A percentile compares a stretch with the other conserved stretches of the same genome.
Conservation (phyloP, 2,888 invertebrate species). For the Autographa gamma region DNA sequence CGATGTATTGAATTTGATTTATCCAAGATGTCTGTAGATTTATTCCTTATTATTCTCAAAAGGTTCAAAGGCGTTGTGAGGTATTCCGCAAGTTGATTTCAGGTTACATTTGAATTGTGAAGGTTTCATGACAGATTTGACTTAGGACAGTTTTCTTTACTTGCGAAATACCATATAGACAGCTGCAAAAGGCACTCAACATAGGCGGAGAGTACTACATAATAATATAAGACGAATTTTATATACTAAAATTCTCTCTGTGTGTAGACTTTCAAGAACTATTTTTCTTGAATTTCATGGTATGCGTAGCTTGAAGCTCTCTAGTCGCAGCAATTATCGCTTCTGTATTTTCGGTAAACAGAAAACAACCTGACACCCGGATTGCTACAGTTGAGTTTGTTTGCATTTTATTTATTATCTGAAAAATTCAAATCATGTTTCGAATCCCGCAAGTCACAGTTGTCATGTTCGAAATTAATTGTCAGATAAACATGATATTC, state of each 20-base stretch:
- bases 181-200: too few species aligned
- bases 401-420: not conserved
- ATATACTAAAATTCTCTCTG: too few species aligned
- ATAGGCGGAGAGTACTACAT: too few species aligned
- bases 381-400: too few species aligned
- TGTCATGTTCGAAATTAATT: not conserved
- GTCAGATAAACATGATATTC: not conserved
- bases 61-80: slow-evolving; percentile 44
- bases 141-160: not conserved
- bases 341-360: too few species aligned
- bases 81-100: slow-evolving; percentile 51
- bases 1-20: slow-evolving; percentile 61
- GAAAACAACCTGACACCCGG: too few species aligned
- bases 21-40: slow-evolving; percentile 56
- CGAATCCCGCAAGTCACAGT: not conserved
- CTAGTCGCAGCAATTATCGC: too few species aligned
- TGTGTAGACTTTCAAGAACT: too few species aligned
- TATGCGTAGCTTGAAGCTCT: too few species aligned
- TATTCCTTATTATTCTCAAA: slow-evolving; percentile 55
- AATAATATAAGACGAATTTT: too few species aligned
- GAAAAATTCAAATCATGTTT: not conserved
- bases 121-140: slow-evolving; percentile 10
- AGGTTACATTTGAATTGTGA: slow-evolving; percentile 35
- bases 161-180: not conserved
- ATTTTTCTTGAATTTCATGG: too few species aligned